Conservation (phyloP, 2,888 invertebrate genomes). For the Papilio elwesi region DNA sequence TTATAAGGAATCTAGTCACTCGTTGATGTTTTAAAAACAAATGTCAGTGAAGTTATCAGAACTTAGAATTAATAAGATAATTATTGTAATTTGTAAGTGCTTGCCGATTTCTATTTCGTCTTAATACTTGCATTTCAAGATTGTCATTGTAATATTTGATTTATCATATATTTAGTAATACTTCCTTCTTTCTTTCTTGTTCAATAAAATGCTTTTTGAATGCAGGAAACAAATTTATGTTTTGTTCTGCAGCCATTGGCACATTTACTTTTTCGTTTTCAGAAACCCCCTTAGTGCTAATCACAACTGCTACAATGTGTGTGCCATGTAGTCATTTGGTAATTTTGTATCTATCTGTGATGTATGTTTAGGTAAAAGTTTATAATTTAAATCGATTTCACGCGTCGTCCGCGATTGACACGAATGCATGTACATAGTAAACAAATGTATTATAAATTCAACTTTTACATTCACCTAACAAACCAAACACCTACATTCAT, state of each 20-base stretch:
- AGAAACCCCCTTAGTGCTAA: constrained; percentile 22
- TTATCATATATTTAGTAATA: constrained; percentile 65
- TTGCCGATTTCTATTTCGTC: constrained; percentile 77
- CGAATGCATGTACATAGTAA: constrained; percentile 46
- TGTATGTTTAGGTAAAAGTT: constrained; percentile 83
- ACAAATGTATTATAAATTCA: constrained; percentile 40
- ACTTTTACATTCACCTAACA: constrained; percentile 35
- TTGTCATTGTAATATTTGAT: constrained; percentile 45
- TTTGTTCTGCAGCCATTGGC: constrained; percentile 47
- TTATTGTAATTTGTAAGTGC: constrained; percentile 75
- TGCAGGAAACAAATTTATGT: constrained; percentile 74
- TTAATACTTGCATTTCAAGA: constrained; percentile 45
- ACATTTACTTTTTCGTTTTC: constrained; percentile 28
- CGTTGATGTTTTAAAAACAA: constrained; percentile 55
- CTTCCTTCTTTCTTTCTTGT: constrained; percentile 57
- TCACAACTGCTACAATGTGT: constrained; percentile 21
- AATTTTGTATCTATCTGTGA: constrained; percentile 81
- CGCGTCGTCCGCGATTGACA: constrained; percentile 47
- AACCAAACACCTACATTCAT: constrained; percentile 8
- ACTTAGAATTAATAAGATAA: constrained; percentile 78
- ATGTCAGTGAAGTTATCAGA: constrained; percentile 81
- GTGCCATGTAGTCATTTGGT: constrained; percentile 51
- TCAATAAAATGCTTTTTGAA: constrained; percentile 61
- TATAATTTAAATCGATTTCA: constrained; percentile 72
- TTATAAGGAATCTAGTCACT: constrained; percentile 40